These are phyloP conservation scores for Machimus rusticus DNA, from an alignment of 2,888 invertebrate genomes.

Conservation along the genomic window DNA sequence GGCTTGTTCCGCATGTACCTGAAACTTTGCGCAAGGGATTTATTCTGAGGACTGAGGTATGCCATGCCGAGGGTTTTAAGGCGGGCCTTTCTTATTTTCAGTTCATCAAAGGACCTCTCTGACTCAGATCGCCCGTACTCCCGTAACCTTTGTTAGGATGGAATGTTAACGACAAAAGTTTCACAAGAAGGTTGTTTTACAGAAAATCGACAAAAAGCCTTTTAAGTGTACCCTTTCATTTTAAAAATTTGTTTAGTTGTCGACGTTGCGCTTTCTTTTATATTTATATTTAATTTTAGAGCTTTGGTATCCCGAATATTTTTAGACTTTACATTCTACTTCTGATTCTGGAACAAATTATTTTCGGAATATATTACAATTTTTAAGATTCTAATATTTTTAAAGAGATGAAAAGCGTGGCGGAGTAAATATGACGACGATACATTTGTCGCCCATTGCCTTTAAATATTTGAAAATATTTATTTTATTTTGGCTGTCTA, in stretches of 20 bases:
- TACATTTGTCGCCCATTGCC: too few species aligned
- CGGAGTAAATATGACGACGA: too few species aligned
- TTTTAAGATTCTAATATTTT: too few species aligned
- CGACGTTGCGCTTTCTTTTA: not conserved
- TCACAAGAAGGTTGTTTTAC: not conserved
- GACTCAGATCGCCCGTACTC: conserved; percentile 82
- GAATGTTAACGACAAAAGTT: not conserved
- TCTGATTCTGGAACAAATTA: too few species aligned
- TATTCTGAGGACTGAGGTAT: conserved; percentile 79
- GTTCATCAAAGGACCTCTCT: conserved; percentile 77
- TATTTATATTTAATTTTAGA: not conserved
- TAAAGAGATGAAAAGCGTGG: too few species aligned
- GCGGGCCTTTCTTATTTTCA: conserved; percentile 70
- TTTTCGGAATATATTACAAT: too few species aligned
- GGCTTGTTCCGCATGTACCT: conserved; percentile 91
- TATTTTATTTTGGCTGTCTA: too few species aligned
- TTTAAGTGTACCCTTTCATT: not conserved
- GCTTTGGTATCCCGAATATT: too few species aligned
- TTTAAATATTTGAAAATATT: too few species aligned
- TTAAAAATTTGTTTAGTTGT: not conserved
- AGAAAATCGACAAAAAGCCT: not conserved
- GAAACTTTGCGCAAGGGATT: conserved; percentile 83
- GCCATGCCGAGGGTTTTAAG: conserved; percentile 72
- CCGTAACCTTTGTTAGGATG: conserved; percentile 65
- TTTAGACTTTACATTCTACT: too few species aligned